Conservation (phyloP, 2,888 invertebrate genomes). For the Brachycybe producta region DNA sequence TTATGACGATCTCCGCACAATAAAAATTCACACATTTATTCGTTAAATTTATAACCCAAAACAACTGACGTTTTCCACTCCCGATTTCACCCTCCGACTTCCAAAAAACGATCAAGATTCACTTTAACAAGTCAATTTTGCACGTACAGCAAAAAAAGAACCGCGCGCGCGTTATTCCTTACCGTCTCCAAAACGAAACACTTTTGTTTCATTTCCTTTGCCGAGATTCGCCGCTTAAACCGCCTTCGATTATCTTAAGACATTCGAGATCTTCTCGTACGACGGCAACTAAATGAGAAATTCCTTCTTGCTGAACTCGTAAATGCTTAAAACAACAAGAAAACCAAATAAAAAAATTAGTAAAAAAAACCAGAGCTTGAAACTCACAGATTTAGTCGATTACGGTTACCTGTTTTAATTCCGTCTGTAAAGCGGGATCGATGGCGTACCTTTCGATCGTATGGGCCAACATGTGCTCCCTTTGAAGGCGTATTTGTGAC, state of each 20-base stretch:
- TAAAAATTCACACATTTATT: too few species aligned
- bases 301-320: constrained; percentile 73
- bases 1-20: too few species aligned
- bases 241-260: constrained; percentile 62
- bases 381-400: not conserved
- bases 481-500: constrained; percentile 54
- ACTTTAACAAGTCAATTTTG: too few species aligned
- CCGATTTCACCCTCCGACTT: too few species aligned
- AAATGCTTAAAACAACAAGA: constrained; percentile 47
- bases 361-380: not conserved
- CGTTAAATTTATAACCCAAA: too few species aligned
- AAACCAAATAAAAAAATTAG: not conserved
- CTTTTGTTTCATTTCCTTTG: too few species aligned
- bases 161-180: too few species aligned
- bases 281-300: constrained; percentile 69
- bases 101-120: too few species aligned
- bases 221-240: constrained; percentile 38
- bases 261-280: constrained; percentile 66
- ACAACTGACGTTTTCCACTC: too few species aligned
- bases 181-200: too few species aligned
- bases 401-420: constrained; percentile 42
- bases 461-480: constrained; percentile 30
- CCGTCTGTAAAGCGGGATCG: constrained; percentile 47
- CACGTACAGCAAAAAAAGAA: too few species aligned
- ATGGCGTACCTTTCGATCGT: constrained; percentile 62